Percentiles rank a stretch among this genome's conserved stretches.
Conservation (phyloP, 2,888 invertebrate genomes). For the Nyleta sp. region DNA sequence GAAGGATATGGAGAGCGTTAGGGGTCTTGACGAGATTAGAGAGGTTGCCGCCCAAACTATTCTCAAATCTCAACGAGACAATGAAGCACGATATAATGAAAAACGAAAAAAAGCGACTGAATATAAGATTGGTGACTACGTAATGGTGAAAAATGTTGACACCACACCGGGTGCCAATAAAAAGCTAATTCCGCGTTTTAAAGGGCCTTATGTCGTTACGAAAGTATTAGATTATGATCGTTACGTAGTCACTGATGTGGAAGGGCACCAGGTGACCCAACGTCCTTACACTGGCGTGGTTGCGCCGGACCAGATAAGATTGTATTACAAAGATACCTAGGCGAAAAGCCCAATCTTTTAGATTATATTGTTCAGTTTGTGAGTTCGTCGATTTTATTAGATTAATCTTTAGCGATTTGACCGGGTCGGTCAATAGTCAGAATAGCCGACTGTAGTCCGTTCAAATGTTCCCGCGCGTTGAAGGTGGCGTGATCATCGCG, state of each 20-base stretch:
- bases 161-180: neutral
- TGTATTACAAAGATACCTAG: neutral
- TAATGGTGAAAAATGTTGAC: neutral
- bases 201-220: neutral
- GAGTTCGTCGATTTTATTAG: neutral
- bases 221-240: neutral
- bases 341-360: too few relatives aligned
- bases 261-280: slow-evolving; percentile 2
- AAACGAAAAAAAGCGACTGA: neutral
- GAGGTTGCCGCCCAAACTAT: neutral
- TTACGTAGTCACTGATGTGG: slow-evolving; percentile 5
- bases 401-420: neutral
- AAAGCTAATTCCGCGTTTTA: neutral
- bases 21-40: neutral
- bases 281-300: neutral
- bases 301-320: slow-evolving; percentile 4
- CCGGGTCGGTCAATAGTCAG: neutral
- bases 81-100: neutral
- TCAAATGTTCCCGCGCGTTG: neutral
- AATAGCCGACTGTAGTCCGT: neutral
- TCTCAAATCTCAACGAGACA: neutral
- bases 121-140: neutral
- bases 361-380: too few relatives aligned
- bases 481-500: too few relatives aligned
- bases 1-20: neutral